A percentile compares a stretch with the other conserved stretches of the same genome.
Conservation (phyloP, 1,140 invertebrate genomes). For the Andricus grossulariae region DNA sequence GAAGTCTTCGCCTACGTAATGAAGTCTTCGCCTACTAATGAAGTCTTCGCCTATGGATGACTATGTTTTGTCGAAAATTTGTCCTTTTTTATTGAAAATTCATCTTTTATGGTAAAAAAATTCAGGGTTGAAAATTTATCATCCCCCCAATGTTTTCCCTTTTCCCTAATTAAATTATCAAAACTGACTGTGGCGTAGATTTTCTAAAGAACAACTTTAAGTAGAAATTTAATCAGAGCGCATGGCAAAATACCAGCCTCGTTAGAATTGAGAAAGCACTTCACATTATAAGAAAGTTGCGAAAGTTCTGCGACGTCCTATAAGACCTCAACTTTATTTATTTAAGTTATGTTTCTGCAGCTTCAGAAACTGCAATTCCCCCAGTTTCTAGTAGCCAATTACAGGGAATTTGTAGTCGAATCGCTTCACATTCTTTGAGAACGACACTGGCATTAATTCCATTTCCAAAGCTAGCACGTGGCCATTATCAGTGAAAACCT, state of each 20-base stretch:
- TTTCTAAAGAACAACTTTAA: not conserved
- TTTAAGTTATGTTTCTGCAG: slow-evolving; percentile 20
- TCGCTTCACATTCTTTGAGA: not conserved
- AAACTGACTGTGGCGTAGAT: not conserved
- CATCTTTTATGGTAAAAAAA: not conserved
- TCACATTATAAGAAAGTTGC: not conserved
- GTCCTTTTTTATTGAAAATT: too few relatives aligned
- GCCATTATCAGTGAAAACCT: slow-evolving; percentile 7
- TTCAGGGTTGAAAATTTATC: too few relatives aligned
- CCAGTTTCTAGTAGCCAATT: slow-evolving; percentile 13
- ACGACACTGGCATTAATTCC: not conserved
- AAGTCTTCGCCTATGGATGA: too few relatives aligned
- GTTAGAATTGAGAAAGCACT: slow-evolving; percentile 23
- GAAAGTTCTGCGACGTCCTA: too few relatives aligned
- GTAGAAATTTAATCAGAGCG: slow-evolving; percentile 13
- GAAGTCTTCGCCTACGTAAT: too few relatives aligned
- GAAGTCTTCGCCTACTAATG: too few relatives aligned
- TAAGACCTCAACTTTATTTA: not conserved
- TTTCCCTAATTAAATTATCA: not conserved
- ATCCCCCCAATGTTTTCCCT: not conserved
- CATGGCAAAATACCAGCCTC: slow-evolving; percentile 2
- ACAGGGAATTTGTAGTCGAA: not conserved
- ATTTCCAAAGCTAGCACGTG: not conserved
- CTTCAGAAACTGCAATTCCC: not conserved
- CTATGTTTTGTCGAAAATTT: too few relatives aligned